Evolutionary conservation across 2,113 vertebrate genomes (phyloP).

Genomic region (Nicator chloris): DNA sequence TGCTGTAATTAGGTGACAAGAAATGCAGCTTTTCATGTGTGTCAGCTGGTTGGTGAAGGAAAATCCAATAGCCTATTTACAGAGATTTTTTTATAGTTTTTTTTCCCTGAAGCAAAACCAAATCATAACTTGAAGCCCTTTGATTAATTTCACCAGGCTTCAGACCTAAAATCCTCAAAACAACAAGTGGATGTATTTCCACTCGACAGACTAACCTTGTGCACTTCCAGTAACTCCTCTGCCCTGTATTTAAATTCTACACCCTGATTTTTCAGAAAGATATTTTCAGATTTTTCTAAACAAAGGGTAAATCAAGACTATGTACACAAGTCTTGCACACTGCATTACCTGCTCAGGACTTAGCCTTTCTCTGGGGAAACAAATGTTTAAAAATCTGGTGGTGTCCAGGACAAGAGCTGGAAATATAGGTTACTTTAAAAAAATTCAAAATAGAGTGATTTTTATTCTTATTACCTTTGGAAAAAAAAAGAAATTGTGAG

Average conservation of each 20-base stretch:
- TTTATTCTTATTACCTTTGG: neutral
- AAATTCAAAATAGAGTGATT: neutral
- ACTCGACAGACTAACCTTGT: neutral
- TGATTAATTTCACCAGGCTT: neutral
- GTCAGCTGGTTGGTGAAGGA: neutral
- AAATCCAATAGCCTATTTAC: neutral
- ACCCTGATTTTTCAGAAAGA: neutral
- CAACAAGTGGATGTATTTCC: neutral
- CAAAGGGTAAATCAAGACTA: neutral
- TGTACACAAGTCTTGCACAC: neutral
- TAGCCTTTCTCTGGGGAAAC: neutral
- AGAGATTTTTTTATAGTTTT: neutral
- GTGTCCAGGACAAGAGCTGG: neutral
- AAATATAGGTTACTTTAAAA: neutral
- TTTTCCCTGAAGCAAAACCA: neutral
- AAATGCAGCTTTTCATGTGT: neutral
- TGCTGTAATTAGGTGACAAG: slow-evolving; percentile 11
- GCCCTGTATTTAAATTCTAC: neutral
- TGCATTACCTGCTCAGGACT: neutral
- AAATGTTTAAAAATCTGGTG: neutral
- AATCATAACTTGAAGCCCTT: neutral
- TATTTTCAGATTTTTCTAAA: neutral
- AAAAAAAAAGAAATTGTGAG: neutral
- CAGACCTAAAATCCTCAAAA: neutral
- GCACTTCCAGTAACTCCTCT: neutral